Conservation (phyloP, 2,888 invertebrate genomes). For the Harpagoxenus sublaevis region DNA sequence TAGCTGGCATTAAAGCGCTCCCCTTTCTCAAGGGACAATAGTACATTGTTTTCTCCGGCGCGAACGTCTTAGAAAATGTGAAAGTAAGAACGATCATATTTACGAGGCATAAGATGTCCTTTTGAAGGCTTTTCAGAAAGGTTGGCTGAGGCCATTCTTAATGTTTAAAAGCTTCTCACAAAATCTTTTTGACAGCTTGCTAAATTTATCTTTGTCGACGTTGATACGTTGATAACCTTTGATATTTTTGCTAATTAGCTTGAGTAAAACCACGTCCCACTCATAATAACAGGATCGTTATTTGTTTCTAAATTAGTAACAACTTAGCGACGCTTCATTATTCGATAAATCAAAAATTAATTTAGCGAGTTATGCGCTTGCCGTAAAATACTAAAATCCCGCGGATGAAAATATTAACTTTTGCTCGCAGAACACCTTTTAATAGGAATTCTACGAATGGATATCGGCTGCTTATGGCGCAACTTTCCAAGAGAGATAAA, state of each 20-base stretch:
- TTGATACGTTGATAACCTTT: background rate
- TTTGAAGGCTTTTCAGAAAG: slow-evolving; percentile 27
- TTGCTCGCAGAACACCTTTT: slow-evolving; percentile 37
- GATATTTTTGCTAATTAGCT: slow-evolving; percentile 29
- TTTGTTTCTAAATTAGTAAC: slow-evolving; percentile 25
- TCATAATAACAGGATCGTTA: background rate
- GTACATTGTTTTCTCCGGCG: slow-evolving; percentile 34
- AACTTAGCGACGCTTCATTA: background rate
- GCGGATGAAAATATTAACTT: slow-evolving; percentile 47
- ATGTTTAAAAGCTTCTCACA: slow-evolving; percentile 19
- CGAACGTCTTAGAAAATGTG: slow-evolving; percentile 21
- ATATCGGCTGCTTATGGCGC: slow-evolving; percentile 54
- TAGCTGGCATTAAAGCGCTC: slow-evolving; percentile 34
- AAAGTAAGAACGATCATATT: slow-evolving; percentile 38
- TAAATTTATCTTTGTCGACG: slow-evolving; percentile 13
- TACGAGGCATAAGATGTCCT: slow-evolving; percentile 10
- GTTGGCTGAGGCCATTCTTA: background rate
- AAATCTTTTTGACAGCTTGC: background rate
- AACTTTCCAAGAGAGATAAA: slow-evolving; percentile 62
- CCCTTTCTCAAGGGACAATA: slow-evolving; percentile 12
- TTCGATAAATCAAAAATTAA: slow-evolving; percentile 33
- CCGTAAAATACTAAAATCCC: background rate
- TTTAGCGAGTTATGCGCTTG: slow-evolving; percentile 24
- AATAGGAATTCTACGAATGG: slow-evolving; percentile 53
- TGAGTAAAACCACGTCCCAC: background rate